phyloP scores from a whole-genome alignment of 2,888 invertebrate genomes.

The Pseudolycoriella hygida region DNA sequence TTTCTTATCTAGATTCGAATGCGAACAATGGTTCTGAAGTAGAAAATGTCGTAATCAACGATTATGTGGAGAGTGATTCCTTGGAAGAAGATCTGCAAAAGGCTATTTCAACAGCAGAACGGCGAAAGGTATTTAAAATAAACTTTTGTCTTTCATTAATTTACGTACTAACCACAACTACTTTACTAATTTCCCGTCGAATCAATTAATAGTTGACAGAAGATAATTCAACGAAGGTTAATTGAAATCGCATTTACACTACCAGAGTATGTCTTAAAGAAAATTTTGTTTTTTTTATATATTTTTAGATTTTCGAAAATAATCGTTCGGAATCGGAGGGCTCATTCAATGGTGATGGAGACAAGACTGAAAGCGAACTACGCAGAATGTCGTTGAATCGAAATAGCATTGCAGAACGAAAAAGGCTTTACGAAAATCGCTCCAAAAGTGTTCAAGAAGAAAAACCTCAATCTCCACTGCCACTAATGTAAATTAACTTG shows the following conservation, averaged over 20 bases:
- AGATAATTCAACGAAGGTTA: not conserved
- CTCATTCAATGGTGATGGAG: slow-evolving; percentile 32
- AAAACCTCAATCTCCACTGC: slow-evolving; percentile 55
- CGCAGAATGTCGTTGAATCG: slow-evolving; percentile 43
- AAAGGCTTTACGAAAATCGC: slow-evolving; percentile 58
- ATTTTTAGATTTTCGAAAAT: slow-evolving; percentile 24
- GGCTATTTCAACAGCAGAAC: slow-evolving; percentile 61
- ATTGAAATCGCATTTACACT: slow-evolving; percentile 8
- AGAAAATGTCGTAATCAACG: not conserved
- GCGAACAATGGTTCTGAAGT: not conserved
- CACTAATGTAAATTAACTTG: slow-evolving; percentile 32
- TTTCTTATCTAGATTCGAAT: not conserved
- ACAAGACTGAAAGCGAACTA: slow-evolving; percentile 31
- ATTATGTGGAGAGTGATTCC: slow-evolving; percentile 4
- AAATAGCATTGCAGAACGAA: slow-evolving; percentile 57
- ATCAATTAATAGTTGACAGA: not conserved
- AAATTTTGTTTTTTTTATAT: not conserved
- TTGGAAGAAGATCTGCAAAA: slow-evolving; percentile 43
- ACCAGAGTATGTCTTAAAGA: not conserved
- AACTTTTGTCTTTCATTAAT: too few relatives aligned
- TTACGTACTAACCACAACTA: too few relatives aligned
- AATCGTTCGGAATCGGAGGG: slow-evolving; percentile 31
- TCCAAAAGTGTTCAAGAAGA: slow-evolving; percentile 50
- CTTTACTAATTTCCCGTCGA: not conserved
- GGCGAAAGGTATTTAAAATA: slow-evolving; percentile 46